Base-by-base conservation (phyloP, 2,113 vertebrate species). In the Sinocyclocheilus rhinocerous region DNA sequence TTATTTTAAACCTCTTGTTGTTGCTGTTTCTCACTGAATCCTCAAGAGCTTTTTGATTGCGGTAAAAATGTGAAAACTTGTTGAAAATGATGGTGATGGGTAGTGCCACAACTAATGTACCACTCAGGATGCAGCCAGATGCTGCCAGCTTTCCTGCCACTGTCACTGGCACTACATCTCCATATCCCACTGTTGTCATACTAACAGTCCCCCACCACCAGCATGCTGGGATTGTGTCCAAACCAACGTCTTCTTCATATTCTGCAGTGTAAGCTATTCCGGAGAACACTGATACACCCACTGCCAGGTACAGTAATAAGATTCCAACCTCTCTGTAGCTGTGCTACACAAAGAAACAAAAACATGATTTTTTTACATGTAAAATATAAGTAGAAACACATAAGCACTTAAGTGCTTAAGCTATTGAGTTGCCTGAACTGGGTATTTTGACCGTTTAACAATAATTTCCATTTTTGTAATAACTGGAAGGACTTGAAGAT, bases 11-110 rank as follows among this genome's bases (percentile, higher is more conserved):
- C 87, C 8, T 90, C 83, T 89, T 92, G 90, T 93, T 92, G 81
- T 95, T 95, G 8, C 95, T 96, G 94, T 97, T 96, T 89, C 97
- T 95, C 83, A 99, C 97, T 0, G 97, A 97, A 0, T 96, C 97
- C 92, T 99, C 98, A 89, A 99, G 95, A 0, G 97, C 98, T 90
- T 97, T 99, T 94, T 99, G 97, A 65, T 95, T 94, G 83, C 96
- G 96, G 92, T 99, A 99, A 93, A 99, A 99, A 92, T 98, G 97
- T 59, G 97, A 99, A 94, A 99, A 99, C 93, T 99, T 99, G 93
- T 99, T 99, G 95, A 99, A 98, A 94, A 99, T 99, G 95, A 99
- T 98, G 87, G 98, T 98, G 94, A 99, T 99, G 92, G 98, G 98
- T 88, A 99, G 94, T 0, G 98, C 97, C 83, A 99, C 97, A 5